These are phyloP conservation scores for Eublepharis macularius DNA, from an alignment of 2,113 vertebrate species.

Conservation along the genomic window DNA sequence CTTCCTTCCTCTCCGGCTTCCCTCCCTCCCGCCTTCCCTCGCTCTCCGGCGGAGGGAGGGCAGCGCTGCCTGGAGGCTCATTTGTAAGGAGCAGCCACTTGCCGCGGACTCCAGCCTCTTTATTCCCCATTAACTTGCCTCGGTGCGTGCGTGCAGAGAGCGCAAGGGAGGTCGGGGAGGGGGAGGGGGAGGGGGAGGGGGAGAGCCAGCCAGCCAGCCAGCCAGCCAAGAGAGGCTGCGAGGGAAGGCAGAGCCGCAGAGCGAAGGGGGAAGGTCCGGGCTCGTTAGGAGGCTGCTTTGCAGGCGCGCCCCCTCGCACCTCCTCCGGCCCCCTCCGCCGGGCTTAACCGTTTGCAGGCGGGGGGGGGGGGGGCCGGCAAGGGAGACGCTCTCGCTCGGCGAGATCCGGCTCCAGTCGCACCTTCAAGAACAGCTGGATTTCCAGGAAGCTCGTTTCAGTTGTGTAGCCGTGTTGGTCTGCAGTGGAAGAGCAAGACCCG, in stretches of 20 bases:
- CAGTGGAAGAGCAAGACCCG: no score
- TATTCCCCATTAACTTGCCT: slow-evolving; percentile 29
- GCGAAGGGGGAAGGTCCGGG: slow-evolving; percentile 43
- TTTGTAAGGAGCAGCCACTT: slow-evolving; percentile 29
- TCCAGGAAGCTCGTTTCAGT: no score
- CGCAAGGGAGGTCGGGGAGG: slow-evolving; percentile 6
- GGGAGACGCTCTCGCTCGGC: background rate
- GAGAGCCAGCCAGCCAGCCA: no score
- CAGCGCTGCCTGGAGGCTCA: slow-evolving; percentile 22
- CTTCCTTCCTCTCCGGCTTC: background rate
- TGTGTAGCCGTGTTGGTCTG: no score
- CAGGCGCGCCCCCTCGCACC: background rate
- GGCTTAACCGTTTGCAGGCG: slow-evolving; percentile 6
- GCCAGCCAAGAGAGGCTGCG: background rate
- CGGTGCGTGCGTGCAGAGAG: slow-evolving; percentile 12
- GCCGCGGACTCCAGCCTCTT: slow-evolving; percentile 26
- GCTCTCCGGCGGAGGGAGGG: background rate
- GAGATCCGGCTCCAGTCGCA: no score
- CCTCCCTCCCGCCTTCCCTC: background rate
- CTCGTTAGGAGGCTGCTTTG: slow-evolving; percentile 36
- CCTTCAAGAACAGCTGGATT: no score
- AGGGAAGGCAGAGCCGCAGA: background rate
- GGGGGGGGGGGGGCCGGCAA: background rate
- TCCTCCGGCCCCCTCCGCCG: background rate
- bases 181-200: background rate